These are phyloP conservation scores for Hyla sarda DNA, from an alignment of 2,113 vertebrate genomes.

Conservation along the genomic window DNA sequence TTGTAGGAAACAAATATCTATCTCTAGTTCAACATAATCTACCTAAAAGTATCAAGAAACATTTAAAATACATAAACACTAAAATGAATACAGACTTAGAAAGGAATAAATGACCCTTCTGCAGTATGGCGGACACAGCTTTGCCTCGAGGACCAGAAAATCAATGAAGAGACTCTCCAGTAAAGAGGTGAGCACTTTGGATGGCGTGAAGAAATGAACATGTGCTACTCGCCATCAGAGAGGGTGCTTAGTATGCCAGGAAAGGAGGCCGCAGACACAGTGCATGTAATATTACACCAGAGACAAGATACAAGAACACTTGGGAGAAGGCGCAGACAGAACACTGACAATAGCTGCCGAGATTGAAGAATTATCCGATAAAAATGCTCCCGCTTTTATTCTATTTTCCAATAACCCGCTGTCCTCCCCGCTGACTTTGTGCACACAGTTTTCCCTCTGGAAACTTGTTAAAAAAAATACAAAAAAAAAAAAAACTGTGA, in stretches of 20 bases:
- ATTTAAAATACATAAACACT: no score
- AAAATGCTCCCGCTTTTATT: neutral
- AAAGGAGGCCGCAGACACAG: neutral
- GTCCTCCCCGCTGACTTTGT: neutral
- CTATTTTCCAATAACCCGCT: neutral
- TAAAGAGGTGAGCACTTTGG: neutral
- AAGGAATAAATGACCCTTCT: no score
- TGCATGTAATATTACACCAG: neutral
- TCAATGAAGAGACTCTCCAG: neutral
- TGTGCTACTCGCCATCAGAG: neutral
- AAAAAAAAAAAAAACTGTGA: constrained; percentile 4
- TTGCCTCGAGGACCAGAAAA: neutral
- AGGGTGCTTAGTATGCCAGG: constrained; percentile 9
- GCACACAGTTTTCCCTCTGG: neutral
- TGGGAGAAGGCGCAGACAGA: neutral
- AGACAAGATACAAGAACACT: neutral
- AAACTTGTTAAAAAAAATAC: constrained; percentile 20
- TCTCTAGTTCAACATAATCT: no score
- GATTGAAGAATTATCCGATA: neutral
- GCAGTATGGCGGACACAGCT: no score
- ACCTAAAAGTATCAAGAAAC: no score
- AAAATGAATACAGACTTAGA: no score
- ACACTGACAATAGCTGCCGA: neutral
- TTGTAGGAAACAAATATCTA: no score
- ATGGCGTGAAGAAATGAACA: neutral